Base-by-base conservation (phyloP, 2,888 invertebrate species). In the Gisinianus flammeolus region DNA sequence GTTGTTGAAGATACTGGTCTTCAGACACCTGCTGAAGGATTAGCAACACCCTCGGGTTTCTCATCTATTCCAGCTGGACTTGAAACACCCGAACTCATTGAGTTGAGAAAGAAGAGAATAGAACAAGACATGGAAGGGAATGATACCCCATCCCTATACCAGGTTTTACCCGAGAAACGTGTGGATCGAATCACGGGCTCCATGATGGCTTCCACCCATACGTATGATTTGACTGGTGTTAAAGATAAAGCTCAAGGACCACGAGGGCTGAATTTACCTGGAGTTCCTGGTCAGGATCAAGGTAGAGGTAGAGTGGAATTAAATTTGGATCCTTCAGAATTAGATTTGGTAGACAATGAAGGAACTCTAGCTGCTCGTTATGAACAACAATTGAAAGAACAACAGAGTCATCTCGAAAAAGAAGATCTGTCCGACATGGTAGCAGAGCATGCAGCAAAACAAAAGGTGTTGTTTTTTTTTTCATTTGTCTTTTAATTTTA, bases 131-230 rank as follows among this genome's bases (percentile, higher is more conserved):
- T 95, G 91, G 99, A 99, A 87, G 94, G 96, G 94, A 93, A 92
- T 35, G 97, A 98, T 86, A 96, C 97, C 0, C 98, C 97, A 0
- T 94, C 95, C 0, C 88, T 99, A 31, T 99, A 97, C 88, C 97
- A 97, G 85, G 94, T 99, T 79, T 88, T 99, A 79, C 97, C 97
- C 33, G 99, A 99, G 89, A 94, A 97, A 85, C 93, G 95, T 81
- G 92, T 93, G 33, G 97, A 97, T 78, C 91, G 95, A 72, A 91
- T 98, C 76, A 93, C 94, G 0, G 93, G 93, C 77, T 91, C 93
- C 0, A 98, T 99, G 97, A 97, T 99, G 97, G 99, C 94, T 2
- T 98, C 98, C 67, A 96, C 96, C 0, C 99, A 99, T 87, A 96
- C 98, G 0, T 99, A 99, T 87, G 99, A 99, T 86, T 92, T 99